Evolutionary conservation across 2,113 vertebrate species (phyloP).

Genomic region (Danionella cerebrum): DNA sequence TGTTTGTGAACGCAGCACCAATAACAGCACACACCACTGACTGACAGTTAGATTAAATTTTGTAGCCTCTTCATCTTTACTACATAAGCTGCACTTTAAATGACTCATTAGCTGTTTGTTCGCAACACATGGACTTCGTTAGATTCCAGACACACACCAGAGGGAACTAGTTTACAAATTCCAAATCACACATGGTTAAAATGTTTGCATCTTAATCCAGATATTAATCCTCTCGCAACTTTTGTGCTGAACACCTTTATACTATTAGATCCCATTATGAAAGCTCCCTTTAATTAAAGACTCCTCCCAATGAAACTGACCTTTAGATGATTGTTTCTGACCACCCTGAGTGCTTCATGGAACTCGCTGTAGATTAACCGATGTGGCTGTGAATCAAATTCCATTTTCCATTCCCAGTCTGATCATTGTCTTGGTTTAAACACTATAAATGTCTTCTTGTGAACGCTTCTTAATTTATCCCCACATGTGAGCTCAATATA

Average conservation of each 20-base stretch:
- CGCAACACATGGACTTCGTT: conserved; percentile 33
- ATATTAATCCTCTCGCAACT: background rate
- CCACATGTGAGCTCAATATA: background rate
- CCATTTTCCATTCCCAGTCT: conserved; percentile 1
- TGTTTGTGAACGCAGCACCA: conserved; percentile 4
- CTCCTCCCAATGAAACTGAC: conserved; percentile 1
- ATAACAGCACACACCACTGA: background rate
- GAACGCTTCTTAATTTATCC: background rate
- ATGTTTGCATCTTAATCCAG: background rate
- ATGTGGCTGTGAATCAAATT: background rate
- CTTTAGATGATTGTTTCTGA: background rate
- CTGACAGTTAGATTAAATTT: conserved; percentile 10
- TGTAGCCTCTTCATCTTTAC: background rate
- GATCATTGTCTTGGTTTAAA: conserved; percentile 11
- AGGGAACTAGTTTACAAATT: background rate
- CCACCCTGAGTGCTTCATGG: background rate
- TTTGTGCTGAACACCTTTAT: background rate
- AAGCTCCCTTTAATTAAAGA: conserved; percentile 20
- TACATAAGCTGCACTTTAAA: conserved; percentile 6
- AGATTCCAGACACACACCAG: background rate
- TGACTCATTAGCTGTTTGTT: conserved; percentile 28
- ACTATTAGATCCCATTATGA: background rate
- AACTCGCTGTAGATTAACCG: background rate
- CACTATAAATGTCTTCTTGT: background rate
- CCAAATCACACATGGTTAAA: background rate